These are phyloP conservation scores for Synanthedon andrenaeformis DNA, from an alignment of 2,888 invertebrate genomes.

Conservation along the genomic window DNA sequence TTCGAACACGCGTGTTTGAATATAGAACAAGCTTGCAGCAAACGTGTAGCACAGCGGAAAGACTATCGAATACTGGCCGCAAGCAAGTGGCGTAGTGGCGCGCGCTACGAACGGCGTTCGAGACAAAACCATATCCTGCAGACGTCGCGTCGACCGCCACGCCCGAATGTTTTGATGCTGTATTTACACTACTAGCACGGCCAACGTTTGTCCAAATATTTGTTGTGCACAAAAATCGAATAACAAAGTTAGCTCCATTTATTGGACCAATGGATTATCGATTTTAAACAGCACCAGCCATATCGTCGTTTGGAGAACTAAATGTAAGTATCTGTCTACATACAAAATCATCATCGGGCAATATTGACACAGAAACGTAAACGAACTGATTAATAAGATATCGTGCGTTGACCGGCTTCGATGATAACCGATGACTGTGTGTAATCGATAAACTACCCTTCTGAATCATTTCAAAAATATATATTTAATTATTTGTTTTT, in stretches of 20 bases:
- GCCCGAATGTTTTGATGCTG: constrained; percentile 40
- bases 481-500: too few species aligned
- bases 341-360: too few species aligned
- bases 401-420: too few species aligned
- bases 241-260: not conserved
- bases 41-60: constrained; percentile 22
- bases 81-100: constrained; percentile 7
- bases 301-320: too few species aligned
- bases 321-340: too few species aligned
- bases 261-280: not conserved
- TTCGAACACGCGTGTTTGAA: constrained; percentile 13
- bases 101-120: constrained; percentile 2
- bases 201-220: not conserved
- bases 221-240: not conserved
- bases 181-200: constrained; percentile 5
- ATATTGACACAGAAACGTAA: not conserved
- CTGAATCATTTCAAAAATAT: too few species aligned
- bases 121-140: not conserved
- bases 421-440: too few species aligned
- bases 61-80: constrained; percentile 15
- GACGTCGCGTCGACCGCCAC: constrained; percentile 20
- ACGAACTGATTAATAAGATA: too few species aligned
- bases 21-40: constrained; percentile 7
- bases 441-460: too few species aligned
- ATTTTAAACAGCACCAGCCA: too few species aligned